Evolutionary conservation across 1,140 invertebrate genomes (phyloP), one percentile per base, ranked within the genome.

Genomic region (Aphaenogaster floridana): DNA sequence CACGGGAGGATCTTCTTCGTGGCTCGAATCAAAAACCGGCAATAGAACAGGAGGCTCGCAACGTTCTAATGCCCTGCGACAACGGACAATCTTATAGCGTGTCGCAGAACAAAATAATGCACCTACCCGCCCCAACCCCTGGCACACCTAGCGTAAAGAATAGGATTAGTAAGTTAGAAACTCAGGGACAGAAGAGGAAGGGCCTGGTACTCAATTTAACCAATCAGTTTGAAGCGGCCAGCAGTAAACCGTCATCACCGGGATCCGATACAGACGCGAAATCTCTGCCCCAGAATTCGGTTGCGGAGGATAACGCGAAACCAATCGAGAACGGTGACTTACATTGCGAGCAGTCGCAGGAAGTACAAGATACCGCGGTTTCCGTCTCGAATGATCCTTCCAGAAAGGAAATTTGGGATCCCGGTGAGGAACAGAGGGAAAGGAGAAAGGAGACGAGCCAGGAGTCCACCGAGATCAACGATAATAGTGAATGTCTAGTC

Each of bases 81-180:
- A 98, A 98, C 93, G 98, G 98, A 0, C 96, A 97, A 90, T 97
- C 97, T 52, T 98, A 98, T 94, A 98, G 98, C 93, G 98, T 98
- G 9, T 98, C 98, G 39, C 98, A 98, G 89, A 98, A 98, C 93
- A 97, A 98, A 95, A 98, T 98, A 85, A 97, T 98, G 45, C 97
- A 98, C 90, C 96, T 98, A 74, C 96, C 96, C 2, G 93, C 94
- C 54, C 96, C 94, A 11, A 92, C 93, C 15, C 92, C 94, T 0
- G 94, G 94, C 21, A 91, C 89, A 5, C 78, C 90, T 48, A 94
- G 88, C 79, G 86, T 87, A 95, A 97, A 94, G 95, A 96, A 91
- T 93, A 96, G 93, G 93, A 95, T 89, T 93, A 97, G 95, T 91
- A 97, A 97, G 91, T 95, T 97, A 50, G 97, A 98, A 92, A 95